These are phyloP conservation scores for Drosophila nigromelanica DNA, from an alignment of 1,140 invertebrate genomes.

Conservation along the genomic window DNA sequence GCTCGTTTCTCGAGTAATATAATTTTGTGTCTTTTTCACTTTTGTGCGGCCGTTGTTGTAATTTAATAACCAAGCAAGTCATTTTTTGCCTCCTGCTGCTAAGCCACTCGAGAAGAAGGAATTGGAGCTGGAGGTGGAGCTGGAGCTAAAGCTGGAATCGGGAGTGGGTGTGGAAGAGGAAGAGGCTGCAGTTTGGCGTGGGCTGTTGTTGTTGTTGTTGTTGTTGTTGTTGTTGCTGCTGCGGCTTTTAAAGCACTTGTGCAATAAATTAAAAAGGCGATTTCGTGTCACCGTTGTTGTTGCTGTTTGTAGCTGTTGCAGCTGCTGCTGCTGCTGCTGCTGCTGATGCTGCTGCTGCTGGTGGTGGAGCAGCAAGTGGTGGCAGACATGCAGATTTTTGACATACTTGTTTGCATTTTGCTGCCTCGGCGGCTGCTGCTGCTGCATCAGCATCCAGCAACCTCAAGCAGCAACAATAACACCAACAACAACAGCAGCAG, in stretches of 20 bases:
- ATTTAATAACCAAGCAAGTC: constrained; percentile 79
- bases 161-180: constrained; percentile 31
- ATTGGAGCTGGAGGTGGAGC: constrained; percentile 2
- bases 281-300: constrained; percentile 70
- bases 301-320: constrained; percentile 28
- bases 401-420: constrained; percentile 82
- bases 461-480: constrained; percentile 54
- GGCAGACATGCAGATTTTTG: constrained; percentile 82
- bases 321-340: constrained; percentile 8
- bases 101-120: constrained; percentile 37
- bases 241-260: constrained; percentile 79
- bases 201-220: constrained; percentile 35
- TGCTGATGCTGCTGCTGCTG: constrained; percentile 35
- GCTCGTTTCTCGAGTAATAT: constrained; percentile 46
- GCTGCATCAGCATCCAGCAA: constrained; percentile 54
- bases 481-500: constrained; percentile 8
- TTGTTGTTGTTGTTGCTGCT: constrained; percentile 39
- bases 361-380: constrained; percentile 65
- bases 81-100: constrained; percentile 81
- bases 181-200: constrained; percentile 41
- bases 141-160: not conserved
- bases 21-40: constrained; percentile 80
- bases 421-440: constrained; percentile 66
- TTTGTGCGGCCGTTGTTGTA: constrained; percentile 71
- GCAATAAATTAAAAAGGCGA: constrained; percentile 82